These are phyloP conservation scores for Gavialis gangeticus DNA, from an alignment of 2,113 vertebrate genomes.

Conservation along the genomic window DNA sequence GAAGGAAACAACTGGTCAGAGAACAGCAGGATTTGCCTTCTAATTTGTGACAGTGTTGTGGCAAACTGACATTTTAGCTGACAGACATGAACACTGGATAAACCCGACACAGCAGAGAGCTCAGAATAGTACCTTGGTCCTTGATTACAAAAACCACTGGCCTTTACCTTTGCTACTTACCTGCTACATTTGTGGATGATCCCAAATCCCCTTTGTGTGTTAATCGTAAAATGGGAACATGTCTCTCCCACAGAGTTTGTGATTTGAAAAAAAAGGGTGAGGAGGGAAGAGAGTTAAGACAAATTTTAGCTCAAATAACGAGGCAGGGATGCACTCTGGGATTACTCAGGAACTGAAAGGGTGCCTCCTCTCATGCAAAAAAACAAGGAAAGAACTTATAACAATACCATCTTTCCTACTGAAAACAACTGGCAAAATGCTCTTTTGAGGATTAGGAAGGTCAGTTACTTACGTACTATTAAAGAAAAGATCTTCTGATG, in stretches of 20 bases:
- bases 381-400: background rate
- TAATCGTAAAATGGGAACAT: background rate
- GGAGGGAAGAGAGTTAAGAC: background rate
- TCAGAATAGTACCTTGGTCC: background rate
- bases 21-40: background rate
- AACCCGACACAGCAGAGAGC: background rate
- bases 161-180: background rate
- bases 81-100: background rate
- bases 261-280: background rate
- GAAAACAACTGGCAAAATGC: background rate
- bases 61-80: background rate
- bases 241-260: background rate
- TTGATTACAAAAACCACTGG: background rate
- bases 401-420: background rate
- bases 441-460: background rate
- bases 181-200: background rate
- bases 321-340: background rate
- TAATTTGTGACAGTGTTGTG: background rate
- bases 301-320: background rate
- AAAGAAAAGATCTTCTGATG: background rate
- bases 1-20: background rate
- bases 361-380: background rate
- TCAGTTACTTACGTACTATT: background rate
- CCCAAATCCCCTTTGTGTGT: background rate
- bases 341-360: background rate